A percentile compares a stretch with the other conserved stretches of the same genome.
Conservation (phyloP, 2,113 vertebrate genomes). For the Panthera leo region DNA sequence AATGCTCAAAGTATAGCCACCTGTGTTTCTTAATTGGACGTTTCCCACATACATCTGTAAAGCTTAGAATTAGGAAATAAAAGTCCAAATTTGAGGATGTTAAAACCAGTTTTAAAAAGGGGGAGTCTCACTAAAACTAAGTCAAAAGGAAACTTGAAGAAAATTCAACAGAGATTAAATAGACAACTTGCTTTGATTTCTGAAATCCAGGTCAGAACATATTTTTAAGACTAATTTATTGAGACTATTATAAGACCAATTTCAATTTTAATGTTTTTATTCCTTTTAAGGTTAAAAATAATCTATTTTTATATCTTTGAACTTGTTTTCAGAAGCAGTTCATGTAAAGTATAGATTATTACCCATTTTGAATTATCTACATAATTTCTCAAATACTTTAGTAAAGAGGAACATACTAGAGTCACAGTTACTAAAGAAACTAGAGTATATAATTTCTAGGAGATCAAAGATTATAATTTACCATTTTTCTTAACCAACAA, state of each 20-base stretch:
- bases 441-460: background rate
- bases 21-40: background rate
- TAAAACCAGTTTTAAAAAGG: background rate
- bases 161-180: background rate
- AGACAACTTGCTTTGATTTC: conserved; percentile 3
- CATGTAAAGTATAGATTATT: background rate
- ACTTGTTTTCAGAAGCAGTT: background rate
- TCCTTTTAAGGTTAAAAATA: background rate
- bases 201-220: background rate
- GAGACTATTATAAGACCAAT: background rate
- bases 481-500: background rate
- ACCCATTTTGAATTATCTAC: background rate
- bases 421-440: background rate
- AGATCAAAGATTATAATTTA: background rate
- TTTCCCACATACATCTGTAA: background rate
- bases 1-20: background rate
- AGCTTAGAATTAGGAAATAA: background rate
- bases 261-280: background rate
- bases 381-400: background rate
- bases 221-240: conserved; percentile 30
- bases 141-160: background rate
- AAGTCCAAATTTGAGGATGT: background rate
- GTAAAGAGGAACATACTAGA: background rate
- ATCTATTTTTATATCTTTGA: background rate
- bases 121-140: background rate